Evolutionary conservation across 2,888 invertebrate genomes (phyloP).

Genomic region (Noctua pronuba): DNA sequence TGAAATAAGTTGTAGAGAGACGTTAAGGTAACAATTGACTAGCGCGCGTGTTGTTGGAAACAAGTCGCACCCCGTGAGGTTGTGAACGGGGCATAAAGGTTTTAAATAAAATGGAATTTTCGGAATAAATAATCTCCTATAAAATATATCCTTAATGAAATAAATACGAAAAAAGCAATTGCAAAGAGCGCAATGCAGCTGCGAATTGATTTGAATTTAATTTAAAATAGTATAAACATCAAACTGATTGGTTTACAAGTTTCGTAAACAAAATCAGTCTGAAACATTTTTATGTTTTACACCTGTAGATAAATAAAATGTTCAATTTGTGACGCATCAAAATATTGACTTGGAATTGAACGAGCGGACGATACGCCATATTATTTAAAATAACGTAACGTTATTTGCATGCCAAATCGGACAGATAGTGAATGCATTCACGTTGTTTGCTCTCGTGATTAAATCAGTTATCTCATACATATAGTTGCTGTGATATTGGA

Average conservation of each 20-base stretch:
- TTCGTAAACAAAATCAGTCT: slow-evolving; percentile 47
- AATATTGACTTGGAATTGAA: slow-evolving; percentile 33
- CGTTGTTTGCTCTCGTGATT: slow-evolving; percentile 39
- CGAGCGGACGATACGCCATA: slow-evolving; percentile 33
- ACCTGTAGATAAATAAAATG: slow-evolving; percentile 54
- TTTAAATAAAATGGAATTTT: neutral
- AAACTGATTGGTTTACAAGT: slow-evolving; percentile 55
- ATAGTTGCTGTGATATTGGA: slow-evolving; percentile 10
- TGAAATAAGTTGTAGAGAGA: neutral
- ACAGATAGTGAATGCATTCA: slow-evolving; percentile 35
- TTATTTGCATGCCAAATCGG: slow-evolving; percentile 56
- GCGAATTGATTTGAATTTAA: slow-evolving; percentile 43
- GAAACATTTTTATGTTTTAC: slow-evolving; percentile 34
- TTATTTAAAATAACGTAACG: slow-evolving; percentile 51
- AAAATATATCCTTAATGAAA: neutral
- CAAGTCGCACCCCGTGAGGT: neutral
- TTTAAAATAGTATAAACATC: slow-evolving; percentile 57
- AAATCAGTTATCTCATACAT: slow-evolving; percentile 33
- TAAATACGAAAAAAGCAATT: neutral
- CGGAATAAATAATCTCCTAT: neutral
- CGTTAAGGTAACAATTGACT: neutral
- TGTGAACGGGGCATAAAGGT: neutral
- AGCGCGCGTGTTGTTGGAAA: neutral
- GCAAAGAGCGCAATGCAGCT: slow-evolving; percentile 18
- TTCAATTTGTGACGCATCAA: slow-evolving; percentile 54